phyloP scores from a whole-genome alignment of 2,888 invertebrate genomes.

The Lepeophtheirus nordmannii region DNA sequence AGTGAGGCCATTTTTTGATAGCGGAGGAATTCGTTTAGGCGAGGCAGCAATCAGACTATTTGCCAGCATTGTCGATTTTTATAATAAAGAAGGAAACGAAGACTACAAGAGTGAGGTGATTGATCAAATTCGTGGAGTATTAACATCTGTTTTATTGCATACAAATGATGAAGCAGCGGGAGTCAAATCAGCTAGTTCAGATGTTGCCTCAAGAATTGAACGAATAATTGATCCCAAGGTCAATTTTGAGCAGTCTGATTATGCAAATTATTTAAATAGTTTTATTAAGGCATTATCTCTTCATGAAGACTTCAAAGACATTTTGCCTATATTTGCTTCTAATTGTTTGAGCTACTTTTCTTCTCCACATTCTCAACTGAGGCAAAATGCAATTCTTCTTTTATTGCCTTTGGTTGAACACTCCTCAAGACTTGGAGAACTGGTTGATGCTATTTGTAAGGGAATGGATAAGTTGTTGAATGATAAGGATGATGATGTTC shows the following conservation, averaged over 20 bases:
- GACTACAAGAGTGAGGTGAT: not conserved
- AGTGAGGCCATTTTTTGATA: slow-evolving; percentile 23
- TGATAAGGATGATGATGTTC: slow-evolving; percentile 4
- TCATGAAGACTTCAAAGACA: not conserved
- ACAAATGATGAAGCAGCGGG: not conserved
- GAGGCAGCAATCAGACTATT: slow-evolving; percentile 22
- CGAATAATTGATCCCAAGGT: not conserved
- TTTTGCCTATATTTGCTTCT: not conserved
- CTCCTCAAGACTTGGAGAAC: not conserved
- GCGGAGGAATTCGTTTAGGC: slow-evolving; percentile 13
- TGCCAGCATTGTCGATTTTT: slow-evolving; percentile 14
- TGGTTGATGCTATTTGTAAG: not conserved
- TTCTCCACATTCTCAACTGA: not conserved
- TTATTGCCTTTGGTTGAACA: not conserved
- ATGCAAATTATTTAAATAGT: not conserved
- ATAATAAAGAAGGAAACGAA: not conserved
- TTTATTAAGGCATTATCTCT: not conserved
- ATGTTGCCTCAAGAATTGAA: not conserved
- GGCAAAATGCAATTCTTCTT: slow-evolving; percentile 8
- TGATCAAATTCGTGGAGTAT: slow-evolving; percentile 30
- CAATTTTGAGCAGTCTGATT: not conserved
- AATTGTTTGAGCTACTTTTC: slow-evolving; percentile 1
- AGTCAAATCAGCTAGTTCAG: not conserved
- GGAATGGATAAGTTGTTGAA: not conserved
- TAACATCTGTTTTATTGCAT: not conserved